Evolutionary conservation across 2,113 vertebrate genomes (phyloP).

Genomic region (Xenus cinereus): DNA sequence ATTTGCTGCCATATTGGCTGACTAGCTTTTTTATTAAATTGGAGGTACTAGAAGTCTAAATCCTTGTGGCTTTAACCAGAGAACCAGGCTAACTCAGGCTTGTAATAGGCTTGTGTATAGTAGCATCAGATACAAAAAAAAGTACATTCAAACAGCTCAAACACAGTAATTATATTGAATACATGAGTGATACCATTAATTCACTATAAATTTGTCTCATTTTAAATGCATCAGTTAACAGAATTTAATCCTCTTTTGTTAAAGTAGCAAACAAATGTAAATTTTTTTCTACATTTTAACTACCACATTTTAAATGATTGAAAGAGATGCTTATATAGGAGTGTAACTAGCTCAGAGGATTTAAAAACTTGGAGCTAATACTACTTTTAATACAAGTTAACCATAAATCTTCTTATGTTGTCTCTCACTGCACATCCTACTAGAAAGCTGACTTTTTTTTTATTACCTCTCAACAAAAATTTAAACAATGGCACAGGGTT

Average conservation of each 20-base stretch:
- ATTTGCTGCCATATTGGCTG: background rate
- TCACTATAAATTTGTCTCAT: background rate
- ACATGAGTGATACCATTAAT: background rate
- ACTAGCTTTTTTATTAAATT: background rate
- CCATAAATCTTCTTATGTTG: background rate
- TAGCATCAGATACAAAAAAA: background rate
- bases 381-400: slow-evolving; percentile 13
- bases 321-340: background rate
- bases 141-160: background rate
- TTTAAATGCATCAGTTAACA: background rate
- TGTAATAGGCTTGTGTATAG: background rate
- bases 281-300: background rate
- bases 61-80: background rate
- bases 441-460: background rate
- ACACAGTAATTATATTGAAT: background rate
- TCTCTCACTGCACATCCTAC: background rate
- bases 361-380: slow-evolving; percentile 10
- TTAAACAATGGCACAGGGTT: slow-evolving; percentile 26
- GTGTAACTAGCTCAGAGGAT: background rate
- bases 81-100: background rate
- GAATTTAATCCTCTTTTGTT: background rate
- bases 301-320: background rate
- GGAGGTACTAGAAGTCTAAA: background rate
- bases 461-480: slow-evolving; percentile 30
- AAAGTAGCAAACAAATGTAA: background rate